Evolutionary conservation across 2,888 invertebrate species (phyloP), one percentile per base, ranked within the genome.

Genomic region (Sinhomidia bicolor): DNA sequence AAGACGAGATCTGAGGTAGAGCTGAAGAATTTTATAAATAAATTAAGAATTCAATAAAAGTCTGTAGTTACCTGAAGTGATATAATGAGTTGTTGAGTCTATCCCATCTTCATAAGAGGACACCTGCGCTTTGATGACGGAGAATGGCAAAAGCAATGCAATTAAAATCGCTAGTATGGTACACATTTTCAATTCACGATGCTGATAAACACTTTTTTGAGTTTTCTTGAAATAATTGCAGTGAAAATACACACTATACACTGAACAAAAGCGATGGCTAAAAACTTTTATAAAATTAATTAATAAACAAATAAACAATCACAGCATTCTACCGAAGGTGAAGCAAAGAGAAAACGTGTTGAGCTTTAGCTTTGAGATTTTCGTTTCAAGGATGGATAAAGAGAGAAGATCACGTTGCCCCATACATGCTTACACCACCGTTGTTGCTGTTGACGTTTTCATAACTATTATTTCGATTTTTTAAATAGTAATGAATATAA

Each of bases 51-150:
- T 36, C 3, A 36, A 36, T 36, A 7, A 36, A 36, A 36, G 36
- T n/a, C 54, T 6, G 17, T 54, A 57, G 10, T 85, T 85, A 85
- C 85, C 76, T 62, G 86, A 57, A 79, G 47, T 78, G 1, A 57
- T 47, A 32, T 17, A 74, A 51, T 86, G 79, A 0, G 86, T 86
- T 57, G 86, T 86, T 14, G 86, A 86, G 44, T 86, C 86, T 36
- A 86, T 80, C 36, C 71, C 80, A 47, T 86, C 86, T n/a, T 86
- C 86, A 29, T 14, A 54, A 12, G 44, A 54, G 51, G 47, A 47
- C 0, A 9, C 12, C 47, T 71, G 57, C 20, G 54, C 78, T 0
- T 17, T 1, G 2, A 79, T 17, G 17, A 62, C 29, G 29, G 60
- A 51, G 7, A 62, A 78, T 20, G 78, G 20, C 6, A 84, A n/a